These are phyloP conservation scores for Blennius ocellaris DNA, from an alignment of 2,113 vertebrate genomes.

Conservation along the genomic window DNA sequence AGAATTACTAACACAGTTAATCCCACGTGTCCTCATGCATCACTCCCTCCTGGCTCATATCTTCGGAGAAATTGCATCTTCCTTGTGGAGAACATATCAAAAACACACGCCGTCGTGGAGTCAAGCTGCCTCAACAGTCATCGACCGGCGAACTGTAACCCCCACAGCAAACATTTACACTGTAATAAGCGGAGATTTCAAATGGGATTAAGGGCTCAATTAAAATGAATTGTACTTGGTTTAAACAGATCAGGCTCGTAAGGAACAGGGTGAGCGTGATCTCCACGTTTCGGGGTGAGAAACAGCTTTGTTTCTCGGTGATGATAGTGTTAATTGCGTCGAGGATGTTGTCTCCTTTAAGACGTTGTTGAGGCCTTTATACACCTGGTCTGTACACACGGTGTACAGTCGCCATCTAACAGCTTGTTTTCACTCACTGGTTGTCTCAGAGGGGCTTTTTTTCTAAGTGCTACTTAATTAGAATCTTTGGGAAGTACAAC, in stretches of 20 bases:
- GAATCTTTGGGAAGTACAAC: slow-evolving; percentile 18
- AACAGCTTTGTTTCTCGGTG: not conserved
- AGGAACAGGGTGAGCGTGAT: too few species aligned
- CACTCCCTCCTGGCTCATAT: slow-evolving; percentile 39
- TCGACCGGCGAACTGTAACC: slow-evolving; percentile 27
- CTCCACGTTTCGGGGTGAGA: too few species aligned
- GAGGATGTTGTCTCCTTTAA: not conserved
- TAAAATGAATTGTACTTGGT: slow-evolving; percentile 18
- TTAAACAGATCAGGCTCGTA: not conserved
- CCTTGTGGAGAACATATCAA: slow-evolving; percentile 31
- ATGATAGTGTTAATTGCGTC: not conserved
- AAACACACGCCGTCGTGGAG: slow-evolving; percentile 21
- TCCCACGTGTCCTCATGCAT: slow-evolving; percentile 35
- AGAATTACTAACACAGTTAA: slow-evolving; percentile 43
- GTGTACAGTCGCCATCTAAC: slow-evolving; percentile 25
- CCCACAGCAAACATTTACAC: slow-evolving; percentile 26
- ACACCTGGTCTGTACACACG: slow-evolving; percentile 11
- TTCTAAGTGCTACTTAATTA: slow-evolving; percentile 33
- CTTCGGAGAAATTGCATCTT: slow-evolving; percentile 37
- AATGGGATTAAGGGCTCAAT: slow-evolving; percentile 34
- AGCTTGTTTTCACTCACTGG: slow-evolving; percentile 43
- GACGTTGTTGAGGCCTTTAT: not conserved
- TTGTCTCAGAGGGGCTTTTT: slow-evolving; percentile 27
- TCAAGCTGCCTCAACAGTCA: slow-evolving; percentile 27
- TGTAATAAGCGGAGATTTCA: slow-evolving; percentile 16